A percentile compares a stretch with the other conserved stretches of the same genome.
phyloP scores from a whole-genome alignment of 2,797 vertebrate genomes.

The Coreius guichenoti region DNA sequence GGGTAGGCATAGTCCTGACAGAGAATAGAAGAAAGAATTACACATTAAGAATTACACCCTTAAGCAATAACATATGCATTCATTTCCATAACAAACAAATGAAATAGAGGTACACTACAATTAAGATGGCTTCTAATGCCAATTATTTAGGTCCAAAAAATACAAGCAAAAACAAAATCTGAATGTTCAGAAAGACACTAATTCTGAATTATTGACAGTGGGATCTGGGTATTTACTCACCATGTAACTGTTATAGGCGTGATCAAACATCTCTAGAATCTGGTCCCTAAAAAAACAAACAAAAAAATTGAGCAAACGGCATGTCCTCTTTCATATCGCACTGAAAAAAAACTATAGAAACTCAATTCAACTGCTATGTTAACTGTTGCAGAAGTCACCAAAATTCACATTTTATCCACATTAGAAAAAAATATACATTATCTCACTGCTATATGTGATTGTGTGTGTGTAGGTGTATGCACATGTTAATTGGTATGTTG shows the following conservation, averaged over 20 bases:
- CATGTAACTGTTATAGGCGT: slow-evolving; percentile 87
- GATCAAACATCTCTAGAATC: slow-evolving; percentile 86
- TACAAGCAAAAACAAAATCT: not conserved
- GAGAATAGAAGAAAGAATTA: slow-evolving; percentile 7
- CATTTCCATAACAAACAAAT: not conserved
- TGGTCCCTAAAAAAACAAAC: slow-evolving; percentile 76
- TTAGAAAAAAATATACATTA: not conserved
- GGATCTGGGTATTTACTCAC: slow-evolving; percentile 66
- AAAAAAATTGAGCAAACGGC: not conserved
- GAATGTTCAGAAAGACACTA: not conserved
- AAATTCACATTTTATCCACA: not conserved
- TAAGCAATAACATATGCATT: not conserved
- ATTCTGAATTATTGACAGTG: not conserved
- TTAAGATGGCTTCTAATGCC: not conserved
- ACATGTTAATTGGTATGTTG: not conserved
- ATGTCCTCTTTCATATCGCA: not conserved
- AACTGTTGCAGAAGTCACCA: not conserved
- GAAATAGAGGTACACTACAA: not conserved
- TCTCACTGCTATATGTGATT: not conserved
- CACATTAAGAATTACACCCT: not conserved
- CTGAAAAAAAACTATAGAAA: not conserved
- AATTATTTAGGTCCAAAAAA: not conserved
- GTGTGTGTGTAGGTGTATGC: not conserved
- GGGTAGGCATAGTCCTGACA: slow-evolving; percentile 85
- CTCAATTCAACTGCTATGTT: not conserved